phyloP scores from a whole-genome alignment of 2,797 vertebrate genomes.

The Hippopotamyrus pictus region DNA sequence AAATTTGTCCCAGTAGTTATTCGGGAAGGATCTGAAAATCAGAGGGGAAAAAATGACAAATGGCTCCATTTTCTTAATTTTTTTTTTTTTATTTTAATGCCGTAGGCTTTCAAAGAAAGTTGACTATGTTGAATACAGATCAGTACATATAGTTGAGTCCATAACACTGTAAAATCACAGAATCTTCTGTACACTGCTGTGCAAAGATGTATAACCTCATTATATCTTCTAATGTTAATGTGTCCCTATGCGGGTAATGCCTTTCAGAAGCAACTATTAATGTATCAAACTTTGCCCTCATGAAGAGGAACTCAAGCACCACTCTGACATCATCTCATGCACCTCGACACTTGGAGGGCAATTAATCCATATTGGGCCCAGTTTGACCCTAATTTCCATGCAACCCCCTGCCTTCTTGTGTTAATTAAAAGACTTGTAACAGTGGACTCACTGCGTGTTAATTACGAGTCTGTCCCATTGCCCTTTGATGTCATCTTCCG shows the following conservation, averaged over 20 bases:
- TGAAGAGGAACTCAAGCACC: background rate
- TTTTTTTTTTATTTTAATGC: background rate
- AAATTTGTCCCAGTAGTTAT: constrained; percentile 98
- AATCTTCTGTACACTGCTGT: background rate
- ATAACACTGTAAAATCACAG: background rate
- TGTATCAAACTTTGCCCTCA: background rate
- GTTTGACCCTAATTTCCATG: constrained; percentile 16
- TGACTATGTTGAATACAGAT: background rate
- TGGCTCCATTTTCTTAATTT: background rate
- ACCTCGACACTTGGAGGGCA: constrained; percentile 24
- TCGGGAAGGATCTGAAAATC: constrained; percentile 82
- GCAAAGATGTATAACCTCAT: background rate
- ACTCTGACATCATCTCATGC: background rate
- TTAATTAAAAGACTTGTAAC: constrained; percentile 20
- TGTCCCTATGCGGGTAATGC: too few relatives aligned
- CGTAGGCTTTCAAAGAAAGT: background rate
- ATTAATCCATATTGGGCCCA: constrained; percentile 15
- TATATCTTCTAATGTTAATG: background rate
- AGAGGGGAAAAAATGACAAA: constrained; percentile 8
- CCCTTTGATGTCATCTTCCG: constrained; percentile 88
- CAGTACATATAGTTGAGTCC: background rate
- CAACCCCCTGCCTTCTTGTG: background rate
- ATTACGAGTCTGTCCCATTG: constrained; percentile 90
- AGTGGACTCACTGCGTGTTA: constrained; percentile 80
- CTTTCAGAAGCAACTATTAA: background rate